A percentile compares a stretch with the other conserved stretches of the same genome.
phyloP scores from a whole-genome alignment of 2,797 vertebrate genomes.

The Coendou prehensilis region DNA sequence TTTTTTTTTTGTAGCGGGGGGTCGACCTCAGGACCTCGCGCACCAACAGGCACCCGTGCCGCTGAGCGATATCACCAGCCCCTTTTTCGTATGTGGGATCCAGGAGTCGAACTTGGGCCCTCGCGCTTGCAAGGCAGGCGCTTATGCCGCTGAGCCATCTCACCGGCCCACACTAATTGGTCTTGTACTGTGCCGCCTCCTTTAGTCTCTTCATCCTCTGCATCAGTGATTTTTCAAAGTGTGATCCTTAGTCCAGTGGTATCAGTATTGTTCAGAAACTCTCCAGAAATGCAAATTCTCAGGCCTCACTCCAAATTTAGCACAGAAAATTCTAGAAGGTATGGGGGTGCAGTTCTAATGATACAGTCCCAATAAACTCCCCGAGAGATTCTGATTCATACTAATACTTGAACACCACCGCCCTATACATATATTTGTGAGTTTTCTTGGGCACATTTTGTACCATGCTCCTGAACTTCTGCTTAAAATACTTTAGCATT shows the following conservation, averaged over 20 bases:
- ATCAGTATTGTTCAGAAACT: background rate
- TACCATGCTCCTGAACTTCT: background rate
- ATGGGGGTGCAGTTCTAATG: background rate
- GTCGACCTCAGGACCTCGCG: too few species aligned
- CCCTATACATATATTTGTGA: background rate
- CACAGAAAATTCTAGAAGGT: background rate
- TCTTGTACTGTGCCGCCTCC: background rate
- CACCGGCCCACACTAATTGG: background rate
- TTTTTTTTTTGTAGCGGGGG: too few species aligned
- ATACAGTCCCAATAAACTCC: background rate
- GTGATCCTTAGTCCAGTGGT: background rate
- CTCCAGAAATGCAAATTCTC: background rate
- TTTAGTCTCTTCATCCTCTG: background rate
- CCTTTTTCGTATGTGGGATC: too few species aligned
- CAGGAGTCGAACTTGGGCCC: too few species aligned
- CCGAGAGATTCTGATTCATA: background rate
- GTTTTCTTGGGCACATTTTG: conserved; percentile 33
- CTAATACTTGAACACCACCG: background rate
- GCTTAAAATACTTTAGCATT: background rate
- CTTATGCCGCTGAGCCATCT: too few species aligned
- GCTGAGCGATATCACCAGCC: too few species aligned
- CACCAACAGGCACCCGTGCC: too few species aligned
- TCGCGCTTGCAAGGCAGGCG: too few species aligned
- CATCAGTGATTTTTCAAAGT: conserved; percentile 13
- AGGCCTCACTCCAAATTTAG: background rate